A percentile compares a stretch with the other conserved stretches of the same genome.
Evolutionary conservation across 53 echinoderm and acorn worm species (phyloP).

Genomic region (Antedon mediterranea): DNA sequence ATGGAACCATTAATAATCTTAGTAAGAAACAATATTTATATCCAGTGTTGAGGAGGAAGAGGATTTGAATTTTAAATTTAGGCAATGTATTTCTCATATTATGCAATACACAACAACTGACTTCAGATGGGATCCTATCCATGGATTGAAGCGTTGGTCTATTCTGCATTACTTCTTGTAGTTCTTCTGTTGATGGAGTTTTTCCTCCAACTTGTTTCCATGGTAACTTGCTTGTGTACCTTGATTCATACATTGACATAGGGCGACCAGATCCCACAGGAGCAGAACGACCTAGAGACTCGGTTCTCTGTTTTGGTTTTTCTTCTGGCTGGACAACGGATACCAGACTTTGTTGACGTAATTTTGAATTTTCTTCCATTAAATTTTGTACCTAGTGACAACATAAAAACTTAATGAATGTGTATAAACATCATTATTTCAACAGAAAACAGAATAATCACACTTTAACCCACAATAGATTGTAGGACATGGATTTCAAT

Average conservation of each 20-base stretch:
- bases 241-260: conserved; percentile 72
- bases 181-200: conserved; percentile 12
- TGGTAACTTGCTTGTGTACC: conserved; percentile 7
- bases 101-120: background rate
- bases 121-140: background rate
- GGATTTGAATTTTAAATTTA: too few species aligned
- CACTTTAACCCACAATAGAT: too few species aligned
- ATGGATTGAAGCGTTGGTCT: background rate
- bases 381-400: conserved; percentile 59
- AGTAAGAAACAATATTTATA: too few species aligned
- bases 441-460: too few species aligned
- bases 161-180: background rate
- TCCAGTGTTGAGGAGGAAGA: too few species aligned
- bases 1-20: too few species aligned
- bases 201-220: conserved; percentile 21
- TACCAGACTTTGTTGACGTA: conserved; percentile 23
- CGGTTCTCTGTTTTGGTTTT: background rate
- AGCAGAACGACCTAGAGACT: conserved; percentile 1
- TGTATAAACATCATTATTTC: too few species aligned
- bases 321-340: background rate
- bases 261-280: conserved; percentile 18
- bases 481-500: too few species aligned
- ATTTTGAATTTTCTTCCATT: conserved; percentile 74
- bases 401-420: background rate
- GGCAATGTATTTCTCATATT: too few species aligned